Conservation (phyloP, 30 jellyfish, hydroid and myxozoan genomes). For the Rhopilema esculentum region DNA sequence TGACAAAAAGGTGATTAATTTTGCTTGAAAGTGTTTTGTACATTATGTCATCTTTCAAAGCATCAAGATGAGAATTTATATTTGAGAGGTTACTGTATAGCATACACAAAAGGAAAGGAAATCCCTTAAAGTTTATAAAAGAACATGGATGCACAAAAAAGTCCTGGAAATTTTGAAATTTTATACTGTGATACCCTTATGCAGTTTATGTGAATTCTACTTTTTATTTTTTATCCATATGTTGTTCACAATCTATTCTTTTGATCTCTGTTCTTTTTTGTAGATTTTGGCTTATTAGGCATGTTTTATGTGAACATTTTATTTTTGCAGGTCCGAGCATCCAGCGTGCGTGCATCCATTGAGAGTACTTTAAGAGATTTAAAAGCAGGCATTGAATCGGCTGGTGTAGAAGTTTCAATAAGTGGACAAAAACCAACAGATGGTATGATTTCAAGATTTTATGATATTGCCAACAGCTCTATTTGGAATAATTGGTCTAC, state of each 20-base stretch:
- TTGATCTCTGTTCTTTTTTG: too few relatives aligned
- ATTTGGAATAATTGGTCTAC: too few relatives aligned
- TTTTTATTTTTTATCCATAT: too few relatives aligned
- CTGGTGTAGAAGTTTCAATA: slow-evolving; percentile 81
- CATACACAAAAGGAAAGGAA: background rate
- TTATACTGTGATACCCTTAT: too few relatives aligned
- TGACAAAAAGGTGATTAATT: slow-evolving; percentile 73
- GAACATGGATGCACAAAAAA: too few relatives aligned
- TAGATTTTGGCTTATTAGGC: too few relatives aligned
- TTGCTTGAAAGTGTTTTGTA: background rate
- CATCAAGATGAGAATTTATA: background rate
- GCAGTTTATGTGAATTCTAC: too few relatives aligned
- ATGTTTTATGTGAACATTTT: too few relatives aligned
- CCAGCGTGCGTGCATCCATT: slow-evolving; percentile 90
- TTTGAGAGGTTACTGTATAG: background rate
- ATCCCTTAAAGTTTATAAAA: too few relatives aligned
- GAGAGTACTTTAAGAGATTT: slow-evolving; percentile 72
- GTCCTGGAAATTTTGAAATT: too few relatives aligned
- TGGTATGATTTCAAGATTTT: slow-evolving; percentile 47
- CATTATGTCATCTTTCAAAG: background rate
- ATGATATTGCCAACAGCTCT: background rate
- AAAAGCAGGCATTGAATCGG: slow-evolving; percentile 57
- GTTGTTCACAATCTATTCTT: too few relatives aligned
- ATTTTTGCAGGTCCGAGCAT: slow-evolving; percentile 76
- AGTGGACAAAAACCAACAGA: slow-evolving; percentile 89